A percentile compares a stretch with the other conserved stretches of the same genome.
Evolutionary conservation across 2,797 vertebrate genomes (phyloP).

Genomic region (Megaceryle alcyon): DNA sequence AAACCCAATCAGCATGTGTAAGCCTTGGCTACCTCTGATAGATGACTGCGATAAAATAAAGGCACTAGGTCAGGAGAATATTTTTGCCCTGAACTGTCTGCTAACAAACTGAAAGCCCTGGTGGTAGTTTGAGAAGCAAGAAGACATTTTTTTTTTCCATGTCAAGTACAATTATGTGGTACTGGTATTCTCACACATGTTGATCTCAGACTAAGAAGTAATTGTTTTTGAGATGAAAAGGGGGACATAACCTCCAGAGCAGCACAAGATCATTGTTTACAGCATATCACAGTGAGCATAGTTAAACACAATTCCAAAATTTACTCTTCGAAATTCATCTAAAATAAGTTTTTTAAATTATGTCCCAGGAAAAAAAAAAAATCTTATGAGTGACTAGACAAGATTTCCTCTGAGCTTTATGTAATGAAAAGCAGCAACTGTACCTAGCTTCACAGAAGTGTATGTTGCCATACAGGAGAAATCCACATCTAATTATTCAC

Average conservation of each 20-base stretch:
- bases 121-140: background rate
- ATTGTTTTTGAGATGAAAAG: background rate
- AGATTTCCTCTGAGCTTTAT: slow-evolving; percentile 38
- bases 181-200: background rate
- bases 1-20: background rate
- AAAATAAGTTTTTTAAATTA: slow-evolving; percentile 16
- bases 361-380: background rate
- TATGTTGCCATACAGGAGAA: slow-evolving; percentile 25
- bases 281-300: background rate
- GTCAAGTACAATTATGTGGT: background rate
- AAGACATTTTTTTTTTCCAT: background rate
- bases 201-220: background rate
- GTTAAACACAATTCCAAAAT: slow-evolving; percentile 26
- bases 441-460: background rate
- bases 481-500: slow-evolving; percentile 64
- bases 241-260: background rate
- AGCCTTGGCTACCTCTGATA: background rate
- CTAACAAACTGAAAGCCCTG: background rate
- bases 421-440: slow-evolving; percentile 8
- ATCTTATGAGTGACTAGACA: background rate
- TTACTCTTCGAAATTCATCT: slow-evolving; percentile 10
- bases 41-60: background rate
- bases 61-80: background rate
- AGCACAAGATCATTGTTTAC: background rate
- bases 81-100: background rate